Conservation (phyloP, 2,113 vertebrate species). For the Puntigrus tetrazona region DNA sequence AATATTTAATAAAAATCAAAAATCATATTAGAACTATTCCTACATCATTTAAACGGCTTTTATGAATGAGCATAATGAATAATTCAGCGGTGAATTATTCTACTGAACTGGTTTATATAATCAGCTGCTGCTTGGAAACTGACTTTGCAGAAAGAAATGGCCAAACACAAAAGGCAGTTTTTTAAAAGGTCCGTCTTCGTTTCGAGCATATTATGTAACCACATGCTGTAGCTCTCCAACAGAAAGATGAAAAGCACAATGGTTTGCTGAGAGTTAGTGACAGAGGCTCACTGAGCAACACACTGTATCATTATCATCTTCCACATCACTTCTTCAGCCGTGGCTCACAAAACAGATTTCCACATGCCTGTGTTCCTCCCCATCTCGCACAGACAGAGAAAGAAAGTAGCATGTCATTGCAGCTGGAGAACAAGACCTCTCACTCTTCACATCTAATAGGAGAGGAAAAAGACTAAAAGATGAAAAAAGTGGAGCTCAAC, state of each 20-base stretch:
- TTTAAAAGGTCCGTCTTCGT: background rate
- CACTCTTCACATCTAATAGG: background rate
- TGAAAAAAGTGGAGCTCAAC: background rate
- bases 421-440: constrained; percentile 21
- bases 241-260: background rate
- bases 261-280: background rate
- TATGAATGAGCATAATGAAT: background rate
- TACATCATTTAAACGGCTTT: background rate
- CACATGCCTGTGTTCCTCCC: constrained; percentile 18
- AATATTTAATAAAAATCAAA: no score
- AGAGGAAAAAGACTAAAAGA: background rate
- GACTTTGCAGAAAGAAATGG: background rate
- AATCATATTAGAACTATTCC: background rate
- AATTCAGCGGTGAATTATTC: background rate
- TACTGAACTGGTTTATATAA: background rate
- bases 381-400: constrained; percentile 19
- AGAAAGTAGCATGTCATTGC: constrained; percentile 23
- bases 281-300: background rate
- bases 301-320: constrained; percentile 32
- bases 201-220: background rate
- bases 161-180: background rate
- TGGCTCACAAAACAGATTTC: constrained; percentile 31
- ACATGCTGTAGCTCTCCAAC: background rate
- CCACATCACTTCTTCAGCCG: constrained; percentile 18
- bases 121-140: background rate